Evolutionary conservation across 2,888 invertebrate genomes (phyloP).

Genomic region (Cephonodes hylas): DNA sequence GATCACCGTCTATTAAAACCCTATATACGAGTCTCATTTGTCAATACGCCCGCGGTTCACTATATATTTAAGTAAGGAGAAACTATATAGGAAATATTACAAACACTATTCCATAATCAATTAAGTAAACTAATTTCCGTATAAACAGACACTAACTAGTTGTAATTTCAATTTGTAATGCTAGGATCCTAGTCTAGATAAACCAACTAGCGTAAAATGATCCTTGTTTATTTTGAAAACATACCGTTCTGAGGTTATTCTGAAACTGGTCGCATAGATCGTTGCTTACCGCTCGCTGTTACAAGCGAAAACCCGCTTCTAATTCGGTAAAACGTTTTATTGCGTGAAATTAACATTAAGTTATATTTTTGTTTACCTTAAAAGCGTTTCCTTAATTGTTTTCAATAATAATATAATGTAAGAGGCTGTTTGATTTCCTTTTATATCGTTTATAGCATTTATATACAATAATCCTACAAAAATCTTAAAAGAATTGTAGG

Average conservation of each 20-base stretch:
- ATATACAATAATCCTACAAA: too few relatives aligned
- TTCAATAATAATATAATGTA: background rate
- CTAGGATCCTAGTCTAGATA: background rate
- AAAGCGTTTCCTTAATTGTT: background rate
- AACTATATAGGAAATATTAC: too few relatives aligned
- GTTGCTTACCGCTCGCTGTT: background rate
- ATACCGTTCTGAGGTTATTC: background rate
- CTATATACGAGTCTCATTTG: too few relatives aligned
- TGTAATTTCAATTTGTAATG: background rate
- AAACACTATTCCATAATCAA: background rate
- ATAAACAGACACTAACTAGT: background rate
- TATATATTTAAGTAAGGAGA: too few relatives aligned
- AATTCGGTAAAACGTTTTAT: conserved; percentile 9
- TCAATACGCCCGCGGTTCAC: too few relatives aligned
- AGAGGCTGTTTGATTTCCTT: too few relatives aligned
- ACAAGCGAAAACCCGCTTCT: background rate
- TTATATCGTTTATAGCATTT: too few relatives aligned
- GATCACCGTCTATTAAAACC: too few relatives aligned
- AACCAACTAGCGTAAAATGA: background rate
- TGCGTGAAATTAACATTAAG: conserved; percentile 1
- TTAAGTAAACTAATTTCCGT: background rate
- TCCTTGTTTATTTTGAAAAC: background rate
- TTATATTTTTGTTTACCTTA: background rate
- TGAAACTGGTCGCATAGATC: background rate
- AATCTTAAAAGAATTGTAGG: too few relatives aligned